Conservation (phyloP, 2,113 vertebrate genomes). For the Carassius carassius region DNA sequence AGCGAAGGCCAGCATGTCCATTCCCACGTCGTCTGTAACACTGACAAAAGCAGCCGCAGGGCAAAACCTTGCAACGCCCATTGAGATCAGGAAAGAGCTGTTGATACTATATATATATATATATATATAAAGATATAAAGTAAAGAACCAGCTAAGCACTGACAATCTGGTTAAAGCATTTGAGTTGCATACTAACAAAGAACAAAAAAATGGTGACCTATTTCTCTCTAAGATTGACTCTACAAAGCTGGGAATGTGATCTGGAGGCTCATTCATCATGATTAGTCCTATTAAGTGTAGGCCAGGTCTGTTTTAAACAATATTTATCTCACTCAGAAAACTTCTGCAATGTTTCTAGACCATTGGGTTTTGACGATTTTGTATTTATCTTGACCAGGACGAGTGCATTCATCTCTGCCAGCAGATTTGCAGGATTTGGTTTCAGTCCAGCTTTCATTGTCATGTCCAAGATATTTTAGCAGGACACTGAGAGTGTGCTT, state of each 20-base stretch:
- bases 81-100: neutral
- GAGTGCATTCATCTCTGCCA: conserved; percentile 13
- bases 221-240: neutral
- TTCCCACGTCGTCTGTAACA: neutral
- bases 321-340: conserved; percentile 14
- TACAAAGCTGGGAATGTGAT: conserved; percentile 1
- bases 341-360: conserved; percentile 14
- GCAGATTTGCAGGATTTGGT: neutral
- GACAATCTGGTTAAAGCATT: neutral
- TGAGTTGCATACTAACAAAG: conserved; percentile 7
- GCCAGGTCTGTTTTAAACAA: conserved; percentile 15
- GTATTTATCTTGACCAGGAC: conserved; percentile 6
- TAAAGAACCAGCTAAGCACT: neutral
- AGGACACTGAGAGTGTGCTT: neutral
- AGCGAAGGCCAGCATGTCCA: neutral
- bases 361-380: conserved; percentile 3
- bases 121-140: neutral
- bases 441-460: neutral
- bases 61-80: too few species aligned
- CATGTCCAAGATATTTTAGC: neutral
- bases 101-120: too few species aligned
- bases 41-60: neutral
- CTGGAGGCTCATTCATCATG: conserved; percentile 15
- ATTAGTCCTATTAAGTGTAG: neutral
- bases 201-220: neutral